These are phyloP conservation scores for Aradophagus sp. DNA, from an alignment of 1,140 invertebrate genomes.

Conservation along the genomic window DNA sequence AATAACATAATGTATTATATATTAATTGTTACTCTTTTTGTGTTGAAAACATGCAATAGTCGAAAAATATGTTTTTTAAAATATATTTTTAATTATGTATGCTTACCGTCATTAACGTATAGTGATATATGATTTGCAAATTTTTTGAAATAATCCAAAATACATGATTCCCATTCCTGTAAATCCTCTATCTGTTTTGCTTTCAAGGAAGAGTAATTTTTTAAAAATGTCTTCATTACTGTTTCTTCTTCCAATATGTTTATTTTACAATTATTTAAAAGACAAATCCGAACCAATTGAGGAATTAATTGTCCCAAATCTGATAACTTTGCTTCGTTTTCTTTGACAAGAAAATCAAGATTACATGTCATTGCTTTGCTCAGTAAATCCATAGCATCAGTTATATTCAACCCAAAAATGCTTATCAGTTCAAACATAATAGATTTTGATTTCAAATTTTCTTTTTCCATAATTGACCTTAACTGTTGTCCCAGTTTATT, in stretches of 20 bases:
- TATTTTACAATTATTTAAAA: conserved; percentile 11
- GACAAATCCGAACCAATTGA: conserved; percentile 60
- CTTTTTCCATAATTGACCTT: conserved; percentile 41
- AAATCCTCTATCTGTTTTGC: conserved; percentile 56
- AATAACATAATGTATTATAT: no score
- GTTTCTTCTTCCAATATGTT: conserved; percentile 42
- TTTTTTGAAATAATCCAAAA: conserved; percentile 76
- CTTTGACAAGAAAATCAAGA: conserved; percentile 41
- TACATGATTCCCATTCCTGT: conserved; percentile 74
- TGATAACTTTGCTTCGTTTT: conserved; percentile 60
- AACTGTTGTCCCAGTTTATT: conserved; percentile 63
- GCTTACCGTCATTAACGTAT: conserved; percentile 71
- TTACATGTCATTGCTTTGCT: conserved; percentile 50
- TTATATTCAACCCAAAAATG: conserved; percentile 51
- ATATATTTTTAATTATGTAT: no score
- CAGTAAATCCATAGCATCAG: conserved; percentile 55
- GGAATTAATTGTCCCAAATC: conserved; percentile 60
- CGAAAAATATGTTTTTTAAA: no score
- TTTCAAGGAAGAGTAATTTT: conserved; percentile 56
- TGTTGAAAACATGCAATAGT: no score
- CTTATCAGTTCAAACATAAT: conserved; percentile 51
- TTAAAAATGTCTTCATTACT: conserved; percentile 55
- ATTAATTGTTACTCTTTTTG: no score
- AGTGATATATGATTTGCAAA: conserved; percentile 76
- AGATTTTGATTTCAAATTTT: conserved; percentile 15